Conservation (phyloP, 2,113 vertebrate species). For the Gallinago undulata region DNA sequence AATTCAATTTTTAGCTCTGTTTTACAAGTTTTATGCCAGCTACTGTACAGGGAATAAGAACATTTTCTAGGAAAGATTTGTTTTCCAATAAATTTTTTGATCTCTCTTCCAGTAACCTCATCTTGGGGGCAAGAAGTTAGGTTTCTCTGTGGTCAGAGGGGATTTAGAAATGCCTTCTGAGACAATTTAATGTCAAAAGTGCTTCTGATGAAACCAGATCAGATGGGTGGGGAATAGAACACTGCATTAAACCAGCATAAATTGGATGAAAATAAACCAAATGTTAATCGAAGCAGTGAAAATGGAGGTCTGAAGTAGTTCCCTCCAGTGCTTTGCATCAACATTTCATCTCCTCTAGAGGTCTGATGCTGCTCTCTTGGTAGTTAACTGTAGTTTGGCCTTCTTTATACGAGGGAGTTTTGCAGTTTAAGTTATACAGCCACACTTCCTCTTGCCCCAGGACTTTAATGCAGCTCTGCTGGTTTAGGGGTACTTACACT, state of each 20-base stretch:
- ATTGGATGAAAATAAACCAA: neutral
- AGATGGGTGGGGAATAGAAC: neutral
- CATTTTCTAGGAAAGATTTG: neutral
- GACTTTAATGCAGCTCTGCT: neutral
- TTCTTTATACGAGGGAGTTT: neutral
- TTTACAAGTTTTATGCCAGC: neutral
- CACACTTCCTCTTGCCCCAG: neutral
- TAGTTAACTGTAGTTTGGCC: neutral
- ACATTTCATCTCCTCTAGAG: neutral
- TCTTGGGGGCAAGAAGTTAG: neutral
- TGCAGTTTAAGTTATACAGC: neutral
- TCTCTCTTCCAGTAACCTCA: neutral
- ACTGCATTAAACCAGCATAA: neutral
- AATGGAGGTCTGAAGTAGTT: neutral
- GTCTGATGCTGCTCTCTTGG: neutral
- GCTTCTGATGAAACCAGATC: neutral
- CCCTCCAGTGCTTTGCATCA: accelerated
- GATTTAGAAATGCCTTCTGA: neutral
- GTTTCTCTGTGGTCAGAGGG: neutral
- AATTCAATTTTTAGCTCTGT: neutral
- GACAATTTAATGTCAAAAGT: neutral
- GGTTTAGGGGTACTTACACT: neutral
- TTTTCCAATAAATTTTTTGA: neutral
- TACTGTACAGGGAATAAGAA: neutral
- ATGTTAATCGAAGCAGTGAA: neutral